A percentile compares a stretch with the other conserved stretches of the same genome.
These are phyloP conservation scores for Myiotriccus ornatus DNA, from an alignment of 2,797 vertebrate genomes.

Conservation along the genomic window DNA sequence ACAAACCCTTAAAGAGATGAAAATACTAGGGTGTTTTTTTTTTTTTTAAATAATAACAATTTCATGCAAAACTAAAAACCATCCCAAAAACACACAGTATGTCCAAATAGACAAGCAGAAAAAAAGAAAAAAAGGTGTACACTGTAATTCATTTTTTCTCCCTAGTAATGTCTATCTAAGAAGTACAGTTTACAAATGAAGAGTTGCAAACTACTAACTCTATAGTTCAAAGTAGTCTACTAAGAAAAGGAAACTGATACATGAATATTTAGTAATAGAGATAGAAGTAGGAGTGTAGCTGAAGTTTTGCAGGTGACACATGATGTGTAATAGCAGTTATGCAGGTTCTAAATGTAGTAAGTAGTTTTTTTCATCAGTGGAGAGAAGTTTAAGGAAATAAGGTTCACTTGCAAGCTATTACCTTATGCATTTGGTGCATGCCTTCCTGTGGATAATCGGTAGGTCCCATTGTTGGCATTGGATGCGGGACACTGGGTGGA, in stretches of 20 bases:
- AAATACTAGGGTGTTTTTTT: neutral
- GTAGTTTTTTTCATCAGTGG: neutral
- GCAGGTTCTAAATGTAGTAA: neutral
- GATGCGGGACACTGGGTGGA: constrained; percentile 87
- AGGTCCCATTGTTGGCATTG: constrained; percentile 85
- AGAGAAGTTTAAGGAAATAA: neutral
- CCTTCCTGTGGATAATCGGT: constrained; percentile 89
- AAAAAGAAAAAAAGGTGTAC: neutral
- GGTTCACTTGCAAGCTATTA: constrained; percentile 57
- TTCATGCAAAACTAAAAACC: neutral
- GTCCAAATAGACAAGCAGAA: neutral
- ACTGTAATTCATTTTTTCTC: neutral
- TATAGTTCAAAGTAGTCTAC: neutral
- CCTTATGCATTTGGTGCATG: constrained; percentile 94
- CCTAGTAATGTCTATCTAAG: neutral
- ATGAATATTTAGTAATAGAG: neutral
- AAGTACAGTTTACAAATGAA: neutral
- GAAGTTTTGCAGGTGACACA: neutral
- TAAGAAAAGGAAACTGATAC: neutral
- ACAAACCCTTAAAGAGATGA: neutral
- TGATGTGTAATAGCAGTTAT: neutral
- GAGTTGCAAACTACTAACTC: neutral
- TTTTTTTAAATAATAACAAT: neutral
- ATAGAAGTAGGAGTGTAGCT: neutral
- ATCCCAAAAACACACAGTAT: neutral